Percentiles rank a stretch among this genome's conserved stretches.
These are phyloP conservation scores for Lumbricus terrestris DNA, from an alignment of 2,888 invertebrate genomes.

Conservation along the genomic window DNA sequence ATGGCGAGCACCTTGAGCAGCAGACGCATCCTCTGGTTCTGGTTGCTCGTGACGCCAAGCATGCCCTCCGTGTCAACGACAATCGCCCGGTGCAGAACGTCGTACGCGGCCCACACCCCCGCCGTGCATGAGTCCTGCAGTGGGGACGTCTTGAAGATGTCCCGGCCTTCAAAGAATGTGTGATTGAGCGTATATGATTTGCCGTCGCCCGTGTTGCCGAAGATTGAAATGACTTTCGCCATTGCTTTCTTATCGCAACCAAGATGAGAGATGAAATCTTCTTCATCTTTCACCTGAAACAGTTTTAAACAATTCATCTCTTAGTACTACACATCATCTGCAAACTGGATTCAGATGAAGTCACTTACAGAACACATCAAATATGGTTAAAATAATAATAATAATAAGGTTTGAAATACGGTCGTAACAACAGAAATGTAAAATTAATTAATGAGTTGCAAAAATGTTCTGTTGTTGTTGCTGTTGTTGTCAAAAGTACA, in stretches of 20 bases:
- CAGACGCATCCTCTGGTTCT: constrained; percentile 70
- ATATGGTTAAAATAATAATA: too few relatives aligned
- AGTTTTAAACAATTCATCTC: not conserved
- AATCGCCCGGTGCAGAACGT: constrained; percentile 68
- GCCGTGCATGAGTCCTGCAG: constrained; percentile 73
- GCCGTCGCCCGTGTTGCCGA: constrained; percentile 81
- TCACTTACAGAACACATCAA: too few relatives aligned
- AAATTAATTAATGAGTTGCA: too few relatives aligned
- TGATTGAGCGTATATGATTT: constrained; percentile 79
- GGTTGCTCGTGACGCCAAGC: constrained; percentile 66
- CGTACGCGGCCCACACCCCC: constrained; percentile 77
- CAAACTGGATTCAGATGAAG: not conserved
- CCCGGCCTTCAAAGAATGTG: constrained; percentile 68
- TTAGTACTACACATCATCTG: not conserved
- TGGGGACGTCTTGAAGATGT: constrained; percentile 69
- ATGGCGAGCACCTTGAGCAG: constrained; percentile 77
- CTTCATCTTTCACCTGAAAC: constrained; percentile 50
- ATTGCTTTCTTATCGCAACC: constrained; percentile 49
- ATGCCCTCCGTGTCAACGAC: constrained; percentile 80
- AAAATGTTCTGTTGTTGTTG: too few relatives aligned
- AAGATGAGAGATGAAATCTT: constrained; percentile 54
- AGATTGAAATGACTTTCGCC: constrained; percentile 76
- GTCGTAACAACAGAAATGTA: too few relatives aligned
- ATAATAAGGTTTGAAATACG: too few relatives aligned
- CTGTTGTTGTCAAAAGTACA: too few relatives aligned